Evolutionary conservation across 1,140 invertebrate genomes (phyloP), one percentile per base, ranked within the genome.

Genomic region (Plectrocnemia conspersa): DNA sequence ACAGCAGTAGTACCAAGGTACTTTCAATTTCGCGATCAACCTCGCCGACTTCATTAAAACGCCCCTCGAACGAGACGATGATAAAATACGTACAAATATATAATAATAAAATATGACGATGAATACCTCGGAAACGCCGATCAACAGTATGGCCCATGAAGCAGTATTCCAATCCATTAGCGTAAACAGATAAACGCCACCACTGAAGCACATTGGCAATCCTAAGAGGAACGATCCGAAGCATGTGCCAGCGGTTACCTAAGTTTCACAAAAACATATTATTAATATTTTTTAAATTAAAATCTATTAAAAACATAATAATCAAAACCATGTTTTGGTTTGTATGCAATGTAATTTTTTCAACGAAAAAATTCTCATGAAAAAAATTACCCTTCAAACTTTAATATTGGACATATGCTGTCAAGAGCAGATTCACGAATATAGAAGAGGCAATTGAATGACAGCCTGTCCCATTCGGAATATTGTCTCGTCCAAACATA

Each of bases 161-260:
- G 88, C 87, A 1, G 87, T 86, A 66, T 91, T 88, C 75, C 84
- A 86, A 66, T 91, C 88, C 70, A 91, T 77, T 44, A 90, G 64
- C 24, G 86, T 85, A 60, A 89, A 82, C 56, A 89, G 65, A 66
- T 85, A 89, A 54, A 88, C 79, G 4, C 87, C 86, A 33, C 84
- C 82, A 54, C 79, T 73, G 64, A 79, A 84, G 61, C 82, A 79
- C 83, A 85, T 85, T 18, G 82, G 81, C 15, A 86, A 64, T 1
- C 79, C 83, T 18, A 83, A 67, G n/a, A 83, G 52, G 67, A 85
- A 86, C 54, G 81, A 81, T 4, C 66, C 47, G 5, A 76, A 60
- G 63, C 83, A 85, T n/a, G 82, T 80, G 18, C 66, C 68, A 1
- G 80, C 67, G 6, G 82, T 81, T 18, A 85, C 79, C 67, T 77